Conservation (phyloP, 1,140 invertebrate species). For the Euwallacea fornicatus region DNA sequence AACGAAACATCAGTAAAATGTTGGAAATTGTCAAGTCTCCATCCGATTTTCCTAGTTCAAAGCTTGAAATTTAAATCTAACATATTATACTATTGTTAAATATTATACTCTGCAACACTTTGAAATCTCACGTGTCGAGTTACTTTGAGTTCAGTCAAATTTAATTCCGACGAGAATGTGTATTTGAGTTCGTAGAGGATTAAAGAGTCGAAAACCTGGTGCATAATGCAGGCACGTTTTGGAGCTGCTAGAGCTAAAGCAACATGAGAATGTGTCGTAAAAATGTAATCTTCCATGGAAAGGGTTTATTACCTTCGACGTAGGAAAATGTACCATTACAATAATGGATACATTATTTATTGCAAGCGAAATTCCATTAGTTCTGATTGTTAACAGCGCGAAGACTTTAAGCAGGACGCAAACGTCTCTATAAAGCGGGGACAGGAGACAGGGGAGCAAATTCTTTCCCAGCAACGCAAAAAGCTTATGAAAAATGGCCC, state of each 20-base stretch:
- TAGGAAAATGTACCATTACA: conserved; percentile 1
- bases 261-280: conserved; percentile 2
- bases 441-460: too few species aligned
- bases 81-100: not conserved
- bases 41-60: conserved; percentile 11
- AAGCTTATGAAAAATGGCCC: too few species aligned
- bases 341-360: conserved; percentile 6
- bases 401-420: too few species aligned
- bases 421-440: too few species aligned
- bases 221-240: conserved; percentile 5
- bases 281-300: conserved; percentile 6
- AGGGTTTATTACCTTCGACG: conserved; percentile 1
- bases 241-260: not conserved
- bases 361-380: not conserved
- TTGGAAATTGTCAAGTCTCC: too few species aligned
- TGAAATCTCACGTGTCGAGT: conserved; percentile 6
- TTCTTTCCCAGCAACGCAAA: too few species aligned
- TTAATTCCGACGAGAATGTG: conserved; percentile 20
- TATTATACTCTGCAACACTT: conserved; percentile 15
- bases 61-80: conserved; percentile 18
- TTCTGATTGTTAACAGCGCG: too few species aligned
- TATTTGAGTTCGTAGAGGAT: conserved; percentile 10
- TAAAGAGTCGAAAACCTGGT: conserved; percentile 9
- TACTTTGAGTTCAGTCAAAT: conserved; percentile 15
- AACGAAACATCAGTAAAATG: too few species aligned